Conservation (phyloP, 2,113 vertebrate species). For the Forbesichthys papilliferus region DNA sequence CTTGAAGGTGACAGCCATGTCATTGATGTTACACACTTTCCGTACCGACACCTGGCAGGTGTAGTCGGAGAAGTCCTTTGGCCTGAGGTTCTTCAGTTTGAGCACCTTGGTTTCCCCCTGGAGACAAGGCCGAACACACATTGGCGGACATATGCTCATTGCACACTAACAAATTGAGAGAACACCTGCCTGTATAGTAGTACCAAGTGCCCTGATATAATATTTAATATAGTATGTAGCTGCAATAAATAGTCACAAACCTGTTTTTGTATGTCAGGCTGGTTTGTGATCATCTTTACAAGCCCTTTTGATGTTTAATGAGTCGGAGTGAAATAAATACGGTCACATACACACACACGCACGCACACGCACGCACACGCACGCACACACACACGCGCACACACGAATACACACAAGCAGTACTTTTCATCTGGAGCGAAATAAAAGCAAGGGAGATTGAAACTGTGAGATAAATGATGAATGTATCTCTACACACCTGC, state of each 20-base stretch:
- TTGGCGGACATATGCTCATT: neutral
- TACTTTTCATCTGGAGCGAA: slow-evolving; percentile 25
- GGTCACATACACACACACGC: slow-evolving; percentile 16
- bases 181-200: neutral
- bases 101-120: slow-evolving; percentile 98
- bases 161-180: too few relatives aligned
- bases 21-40: slow-evolving; percentile 93
- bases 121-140: neutral
- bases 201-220: neutral
- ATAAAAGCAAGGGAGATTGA: slow-evolving; percentile 7
- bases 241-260: neutral
- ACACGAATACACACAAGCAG: slow-evolving; percentile 3
- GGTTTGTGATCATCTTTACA: slow-evolving; percentile 39
- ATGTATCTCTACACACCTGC: slow-evolving; percentile 35
- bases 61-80: slow-evolving; percentile 94
- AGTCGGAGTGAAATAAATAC: slow-evolving; percentile 6
- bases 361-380: slow-evolving; percentile 10
- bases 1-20: slow-evolving; percentile 90
- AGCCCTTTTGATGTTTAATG: slow-evolving; percentile 44
- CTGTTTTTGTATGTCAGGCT: slow-evolving; percentile 30
- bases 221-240: neutral
- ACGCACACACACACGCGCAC: slow-evolving; percentile 11
- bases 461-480: slow-evolving; percentile 27
- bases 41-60: slow-evolving; percentile 96
- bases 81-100: slow-evolving; percentile 94